phyloP scores from a whole-genome alignment of 2,888 invertebrate species.

The Xestia ashworthii region DNA sequence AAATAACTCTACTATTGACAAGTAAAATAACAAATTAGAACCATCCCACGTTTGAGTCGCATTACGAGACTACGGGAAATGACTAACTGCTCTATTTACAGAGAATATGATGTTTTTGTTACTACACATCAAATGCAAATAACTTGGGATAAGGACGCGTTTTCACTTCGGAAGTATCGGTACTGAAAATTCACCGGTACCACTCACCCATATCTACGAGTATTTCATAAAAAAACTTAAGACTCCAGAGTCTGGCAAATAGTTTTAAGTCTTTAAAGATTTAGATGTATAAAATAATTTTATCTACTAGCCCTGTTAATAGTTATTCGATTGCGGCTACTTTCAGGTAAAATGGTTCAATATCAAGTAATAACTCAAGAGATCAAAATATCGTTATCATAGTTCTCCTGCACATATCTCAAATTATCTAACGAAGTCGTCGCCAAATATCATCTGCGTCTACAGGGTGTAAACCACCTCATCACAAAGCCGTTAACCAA shows the following conservation, averaged over 20 bases:
- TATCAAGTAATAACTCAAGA: neutral
- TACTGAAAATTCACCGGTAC: neutral
- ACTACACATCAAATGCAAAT: conserved; percentile 23
- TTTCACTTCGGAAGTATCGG: neutral
- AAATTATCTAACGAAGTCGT: neutral
- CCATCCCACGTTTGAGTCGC: conserved; percentile 22
- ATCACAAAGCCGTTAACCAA: no score
- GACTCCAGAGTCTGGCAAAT: no score
- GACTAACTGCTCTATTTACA: conserved; percentile 29
- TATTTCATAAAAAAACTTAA: no score
- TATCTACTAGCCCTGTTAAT: neutral
- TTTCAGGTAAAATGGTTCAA: neutral
- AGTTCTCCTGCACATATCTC: neutral
- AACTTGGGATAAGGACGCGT: neutral
- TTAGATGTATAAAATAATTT: neutral
- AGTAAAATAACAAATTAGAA: conserved; percentile 26
- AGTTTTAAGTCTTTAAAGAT: neutral
- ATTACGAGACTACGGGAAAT: conserved; percentile 7
- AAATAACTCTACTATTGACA: conserved; percentile 39
- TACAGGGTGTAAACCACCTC: no score
- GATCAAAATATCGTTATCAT: neutral
- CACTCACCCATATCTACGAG: neutral
- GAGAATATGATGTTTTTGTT: conserved; percentile 11
- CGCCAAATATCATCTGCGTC: no score
- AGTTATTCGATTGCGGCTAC: neutral